Percentiles rank a stretch among this genome's conserved stretches.
Evolutionary conservation across 2,113 vertebrate species (phyloP).

Genomic region (Gobio gobio): DNA sequence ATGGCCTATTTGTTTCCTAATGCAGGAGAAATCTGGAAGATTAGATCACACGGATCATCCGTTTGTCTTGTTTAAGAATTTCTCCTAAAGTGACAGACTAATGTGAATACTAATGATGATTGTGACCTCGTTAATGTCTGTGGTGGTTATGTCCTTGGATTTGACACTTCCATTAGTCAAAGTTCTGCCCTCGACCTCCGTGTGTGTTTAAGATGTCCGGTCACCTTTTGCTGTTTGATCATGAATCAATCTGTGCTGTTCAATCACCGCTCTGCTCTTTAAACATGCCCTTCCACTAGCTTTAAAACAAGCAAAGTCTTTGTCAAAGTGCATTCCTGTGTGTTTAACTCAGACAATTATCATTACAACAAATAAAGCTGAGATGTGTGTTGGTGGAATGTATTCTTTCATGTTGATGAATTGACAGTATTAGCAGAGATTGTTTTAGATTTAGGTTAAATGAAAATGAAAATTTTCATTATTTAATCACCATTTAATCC

Average conservation of each 20-base stretch:
- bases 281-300: slow-evolving; percentile 47
- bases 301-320: slow-evolving; percentile 15
- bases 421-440: background rate
- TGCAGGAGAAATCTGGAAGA: background rate
- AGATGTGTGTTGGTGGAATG: background rate
- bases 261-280: slow-evolving; percentile 55
- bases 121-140: background rate
- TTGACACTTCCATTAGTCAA: slow-evolving; percentile 22
- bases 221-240: slow-evolving; percentile 43
- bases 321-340: slow-evolving; percentile 18
- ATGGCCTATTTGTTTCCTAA: background rate
- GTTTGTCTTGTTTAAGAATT: background rate
- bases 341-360: background rate
- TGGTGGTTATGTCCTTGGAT: background rate
- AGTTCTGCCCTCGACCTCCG: background rate
- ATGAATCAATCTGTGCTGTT: slow-evolving; percentile 57
- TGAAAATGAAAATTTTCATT: background rate
- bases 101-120: background rate
- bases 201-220: slow-evolving; percentile 18
- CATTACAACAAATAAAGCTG: background rate
- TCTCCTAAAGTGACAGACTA: background rate
- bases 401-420: background rate
- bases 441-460: background rate
- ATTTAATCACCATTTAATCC: background rate
- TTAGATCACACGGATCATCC: background rate